Conservation (phyloP, 2,888 invertebrate species). For the Diarsia dahlii region DNA sequence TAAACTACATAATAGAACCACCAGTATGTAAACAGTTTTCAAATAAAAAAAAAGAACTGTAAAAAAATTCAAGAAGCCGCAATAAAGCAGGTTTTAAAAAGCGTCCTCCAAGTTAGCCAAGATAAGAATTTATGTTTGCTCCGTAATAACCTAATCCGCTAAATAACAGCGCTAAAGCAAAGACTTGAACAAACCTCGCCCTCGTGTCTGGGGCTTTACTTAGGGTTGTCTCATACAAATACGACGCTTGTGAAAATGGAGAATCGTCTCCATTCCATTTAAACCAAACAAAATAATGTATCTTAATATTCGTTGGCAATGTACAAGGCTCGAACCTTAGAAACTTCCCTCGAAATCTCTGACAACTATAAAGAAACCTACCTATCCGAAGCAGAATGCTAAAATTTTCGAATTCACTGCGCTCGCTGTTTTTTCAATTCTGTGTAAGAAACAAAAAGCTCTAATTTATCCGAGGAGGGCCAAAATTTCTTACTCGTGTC, state of each 20-base stretch:
- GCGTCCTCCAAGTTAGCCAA: slow-evolving; percentile 42
- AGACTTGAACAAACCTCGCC: slow-evolving; percentile 70
- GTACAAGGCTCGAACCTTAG: too few relatives aligned
- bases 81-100: slow-evolving; percentile 39
- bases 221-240: slow-evolving; percentile 43
- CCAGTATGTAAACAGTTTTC: background rate
- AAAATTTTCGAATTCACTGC: too few relatives aligned
- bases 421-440: too few relatives aligned
- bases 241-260: background rate
- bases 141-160: slow-evolving; percentile 70
- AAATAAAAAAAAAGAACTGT: background rate
- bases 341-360: too few relatives aligned
- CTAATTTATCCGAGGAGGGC: too few relatives aligned
- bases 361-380: too few relatives aligned
- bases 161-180: slow-evolving; percentile 73
- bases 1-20: background rate
- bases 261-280: too few relatives aligned
- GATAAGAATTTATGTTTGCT: slow-evolving; percentile 67
- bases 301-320: too few relatives aligned
- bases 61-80: slow-evolving; percentile 24
- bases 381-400: too few relatives aligned
- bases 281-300: too few relatives aligned
- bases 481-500: too few relatives aligned
- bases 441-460: too few relatives aligned
- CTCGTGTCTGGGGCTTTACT: slow-evolving; percentile 64